Evolutionary conservation across 2,113 vertebrate genomes (phyloP).

Genomic region (Vidua macroura): DNA sequence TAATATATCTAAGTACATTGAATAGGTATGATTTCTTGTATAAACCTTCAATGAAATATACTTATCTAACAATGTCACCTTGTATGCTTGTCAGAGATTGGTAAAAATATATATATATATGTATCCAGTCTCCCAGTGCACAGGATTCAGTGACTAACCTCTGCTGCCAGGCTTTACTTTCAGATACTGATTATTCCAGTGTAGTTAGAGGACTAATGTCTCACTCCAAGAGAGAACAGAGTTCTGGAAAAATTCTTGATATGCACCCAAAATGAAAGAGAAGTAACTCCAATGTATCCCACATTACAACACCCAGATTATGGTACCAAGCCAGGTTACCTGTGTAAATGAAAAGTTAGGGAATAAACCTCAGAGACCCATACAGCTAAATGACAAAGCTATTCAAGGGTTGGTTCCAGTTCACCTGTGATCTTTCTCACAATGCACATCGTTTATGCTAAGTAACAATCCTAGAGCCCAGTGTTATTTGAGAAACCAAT

Average conservation of each 20-base stretch:
- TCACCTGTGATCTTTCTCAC: constrained; percentile 24
- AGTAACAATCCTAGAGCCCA: neutral
- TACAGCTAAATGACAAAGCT: constrained; percentile 3
- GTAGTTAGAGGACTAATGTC: constrained; percentile 8
- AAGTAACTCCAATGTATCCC: constrained; percentile 8
- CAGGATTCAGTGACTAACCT: constrained; percentile 51
- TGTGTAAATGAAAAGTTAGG: constrained; percentile 17
- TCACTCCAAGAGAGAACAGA: constrained; percentile 22
- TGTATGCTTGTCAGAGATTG: constrained; percentile 50
- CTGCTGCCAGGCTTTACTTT: constrained; percentile 33
- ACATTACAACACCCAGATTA: neutral
- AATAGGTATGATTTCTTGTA: constrained; percentile 59
- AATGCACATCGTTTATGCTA: constrained; percentile 17
- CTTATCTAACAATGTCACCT: constrained; percentile 54
- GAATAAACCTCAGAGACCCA: constrained; percentile 34
- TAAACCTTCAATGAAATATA: constrained; percentile 65
- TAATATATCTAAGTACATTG: constrained; percentile 68
- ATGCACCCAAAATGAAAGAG: constrained; percentile 18
- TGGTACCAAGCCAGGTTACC: neutral
- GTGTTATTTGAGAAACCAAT: constrained; percentile 10
- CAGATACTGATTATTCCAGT: neutral
- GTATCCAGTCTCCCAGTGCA: constrained; percentile 40
- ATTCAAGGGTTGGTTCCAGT: neutral
- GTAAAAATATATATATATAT: constrained; percentile 68
- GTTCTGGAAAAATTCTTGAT: constrained; percentile 32